These are phyloP conservation scores for Eupithecia exiguata DNA, from an alignment of 2,888 invertebrate species.

Conservation along the genomic window DNA sequence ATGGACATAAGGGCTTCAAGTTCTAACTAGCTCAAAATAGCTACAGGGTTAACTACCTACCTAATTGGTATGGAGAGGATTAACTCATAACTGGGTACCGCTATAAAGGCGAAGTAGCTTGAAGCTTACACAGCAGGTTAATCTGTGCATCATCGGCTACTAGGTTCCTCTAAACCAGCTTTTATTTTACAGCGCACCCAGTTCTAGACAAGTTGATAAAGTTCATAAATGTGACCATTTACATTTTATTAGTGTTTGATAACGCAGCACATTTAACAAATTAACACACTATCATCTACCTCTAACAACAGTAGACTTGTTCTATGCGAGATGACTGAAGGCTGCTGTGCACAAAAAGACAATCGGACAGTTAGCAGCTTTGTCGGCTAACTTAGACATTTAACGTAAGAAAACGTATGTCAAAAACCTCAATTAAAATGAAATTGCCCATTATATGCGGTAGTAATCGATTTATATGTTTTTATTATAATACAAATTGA, in stretches of 20 bases:
- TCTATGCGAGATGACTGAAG: background rate
- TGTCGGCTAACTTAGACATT: too few species aligned
- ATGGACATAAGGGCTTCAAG: slow-evolving; percentile 27
- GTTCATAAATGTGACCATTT: background rate
- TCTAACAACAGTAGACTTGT: too few species aligned
- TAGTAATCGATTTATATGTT: background rate
- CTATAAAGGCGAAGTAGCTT: background rate
- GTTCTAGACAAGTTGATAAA: background rate
- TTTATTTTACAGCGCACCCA: background rate
- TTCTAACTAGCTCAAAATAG: slow-evolving; percentile 24
- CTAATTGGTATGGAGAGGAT: slow-evolving; percentile 9
- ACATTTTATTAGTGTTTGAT: background rate
- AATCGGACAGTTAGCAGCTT: too few species aligned
- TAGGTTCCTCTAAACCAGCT: background rate
- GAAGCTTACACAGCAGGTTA: background rate
- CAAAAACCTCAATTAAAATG: too few species aligned
- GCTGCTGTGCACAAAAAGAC: too few species aligned
- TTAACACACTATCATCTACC: background rate
- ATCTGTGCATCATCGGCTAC: background rate
- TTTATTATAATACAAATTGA: background rate
- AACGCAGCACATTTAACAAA: background rate
- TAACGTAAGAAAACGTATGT: too few species aligned
- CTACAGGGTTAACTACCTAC: slow-evolving; percentile 10
- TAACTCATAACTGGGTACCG: slow-evolving; percentile 9
- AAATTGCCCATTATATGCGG: background rate